phyloP scores from a whole-genome alignment of 2,113 vertebrate species.

The Epinephelus moara region DNA sequence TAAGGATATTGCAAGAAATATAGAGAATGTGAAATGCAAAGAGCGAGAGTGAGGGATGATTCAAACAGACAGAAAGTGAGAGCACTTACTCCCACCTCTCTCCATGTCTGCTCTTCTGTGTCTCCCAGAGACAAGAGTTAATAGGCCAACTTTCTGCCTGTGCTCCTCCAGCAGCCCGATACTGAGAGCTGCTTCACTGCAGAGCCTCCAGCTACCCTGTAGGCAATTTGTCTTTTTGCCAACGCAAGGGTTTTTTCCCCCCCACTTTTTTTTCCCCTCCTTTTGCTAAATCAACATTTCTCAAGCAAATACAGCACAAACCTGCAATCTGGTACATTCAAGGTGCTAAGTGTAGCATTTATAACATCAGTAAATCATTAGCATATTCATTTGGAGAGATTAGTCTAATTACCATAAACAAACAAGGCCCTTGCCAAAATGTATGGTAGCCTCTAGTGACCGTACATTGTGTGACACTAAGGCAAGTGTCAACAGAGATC shows the following conservation, averaged over 20 bases:
- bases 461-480: neutral
- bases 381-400: slow-evolving; percentile 37
- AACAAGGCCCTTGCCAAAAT: slow-evolving; percentile 27
- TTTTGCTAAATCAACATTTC: slow-evolving; percentile 72
- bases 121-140: slow-evolving; percentile 61
- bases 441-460: neutral
- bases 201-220: slow-evolving; percentile 68
- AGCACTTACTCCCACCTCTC: slow-evolving; percentile 54
- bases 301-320: slow-evolving; percentile 47
- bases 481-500: neutral
- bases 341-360: slow-evolving; percentile 32
- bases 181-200: slow-evolving; percentile 68
- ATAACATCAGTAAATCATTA: slow-evolving; percentile 36
- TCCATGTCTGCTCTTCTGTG: slow-evolving; percentile 45
- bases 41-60: slow-evolving; percentile 16
- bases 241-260: slow-evolving; percentile 38
- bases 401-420: slow-evolving; percentile 49
- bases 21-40: slow-evolving; percentile 8
- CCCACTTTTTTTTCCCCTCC: neutral
- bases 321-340: slow-evolving; percentile 34
- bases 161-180: slow-evolving; percentile 57
- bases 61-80: slow-evolving; percentile 46
- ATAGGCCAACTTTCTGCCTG: slow-evolving; percentile 67
- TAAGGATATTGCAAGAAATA: neutral
- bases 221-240: slow-evolving; percentile 76